Percentiles rank a stretch among this genome's conserved stretches.
phyloP scores from a whole-genome alignment of 2,888 invertebrate species.

The Hybos culiciformis region DNA sequence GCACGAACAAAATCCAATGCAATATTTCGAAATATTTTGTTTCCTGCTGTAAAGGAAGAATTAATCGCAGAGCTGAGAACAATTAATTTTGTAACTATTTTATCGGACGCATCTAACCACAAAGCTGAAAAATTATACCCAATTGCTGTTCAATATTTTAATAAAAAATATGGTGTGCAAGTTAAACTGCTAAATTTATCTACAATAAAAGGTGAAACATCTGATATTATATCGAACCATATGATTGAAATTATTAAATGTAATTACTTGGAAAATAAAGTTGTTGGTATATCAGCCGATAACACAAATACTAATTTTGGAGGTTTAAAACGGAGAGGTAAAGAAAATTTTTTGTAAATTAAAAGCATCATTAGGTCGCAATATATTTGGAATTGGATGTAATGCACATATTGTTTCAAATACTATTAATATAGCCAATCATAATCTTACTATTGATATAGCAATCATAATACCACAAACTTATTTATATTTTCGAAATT shows the following conservation, averaged over 20 bases:
- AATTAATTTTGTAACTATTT: no score
- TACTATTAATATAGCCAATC: conserved; percentile 9
- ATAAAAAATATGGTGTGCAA: conserved; percentile 8
- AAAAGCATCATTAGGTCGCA: conserved; percentile 1
- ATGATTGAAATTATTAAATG: conserved; percentile 7
- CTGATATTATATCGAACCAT: conserved; percentile 9
- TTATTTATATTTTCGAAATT: conserved; percentile 8
- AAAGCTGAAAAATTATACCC: no score
- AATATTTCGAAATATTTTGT: no score
- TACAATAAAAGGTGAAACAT: conserved; percentile 8
- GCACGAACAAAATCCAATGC: no score
- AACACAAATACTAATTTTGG: conserved; percentile 9
- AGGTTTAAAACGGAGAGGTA: conserved; percentile 6
- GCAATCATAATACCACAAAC: conserved; percentile 6
- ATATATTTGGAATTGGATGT: conserved; percentile 9
- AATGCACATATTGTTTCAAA: conserved; percentile 9
- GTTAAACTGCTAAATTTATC: background rate
- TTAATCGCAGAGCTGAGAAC: no score
- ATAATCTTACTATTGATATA: conserved; percentile 7
- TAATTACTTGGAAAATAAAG: conserved; percentile 9
- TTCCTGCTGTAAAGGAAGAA: no score
- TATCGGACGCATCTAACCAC: no score
- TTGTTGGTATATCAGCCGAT: conserved; percentile 8
- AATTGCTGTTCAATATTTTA: conserved; percentile 8
- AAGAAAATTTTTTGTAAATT: conserved; percentile 1